Conservation (phyloP, 2,888 invertebrate genomes). For the Mycalesis mineus region DNA sequence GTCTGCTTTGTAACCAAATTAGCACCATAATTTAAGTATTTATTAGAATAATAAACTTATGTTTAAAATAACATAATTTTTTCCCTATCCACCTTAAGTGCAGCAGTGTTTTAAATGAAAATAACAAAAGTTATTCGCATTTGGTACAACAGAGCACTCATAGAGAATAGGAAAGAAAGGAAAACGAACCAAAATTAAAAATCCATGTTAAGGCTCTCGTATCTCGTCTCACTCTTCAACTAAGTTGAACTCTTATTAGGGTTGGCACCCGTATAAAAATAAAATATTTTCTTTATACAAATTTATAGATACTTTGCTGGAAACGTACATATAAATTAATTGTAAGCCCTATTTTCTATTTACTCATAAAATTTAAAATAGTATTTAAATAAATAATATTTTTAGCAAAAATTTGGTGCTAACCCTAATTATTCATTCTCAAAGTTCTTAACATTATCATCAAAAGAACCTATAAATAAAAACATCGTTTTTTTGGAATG, state of each 20-base stretch:
- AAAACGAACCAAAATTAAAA: slow-evolving; percentile 24
- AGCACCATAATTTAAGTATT: neutral
- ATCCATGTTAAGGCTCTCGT: slow-evolving; percentile 12
- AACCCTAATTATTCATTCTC: neutral
- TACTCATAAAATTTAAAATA: too few species aligned
- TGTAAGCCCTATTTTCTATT: too few species aligned
- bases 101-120: slow-evolving; percentile 67
- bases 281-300: neutral
- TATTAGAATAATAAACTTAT: slow-evolving; percentile 2
- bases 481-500: slow-evolving; percentile 55
- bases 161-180: slow-evolving; percentile 59
- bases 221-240: neutral
- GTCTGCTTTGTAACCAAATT: neutral
- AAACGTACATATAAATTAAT: too few species aligned
- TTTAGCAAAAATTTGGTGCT: neutral
- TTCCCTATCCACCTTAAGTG: slow-evolving; percentile 73
- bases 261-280: neutral
- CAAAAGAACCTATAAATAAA: slow-evolving; percentile 30
- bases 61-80: slow-evolving; percentile 15
- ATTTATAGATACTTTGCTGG: too few species aligned
- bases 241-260: neutral
- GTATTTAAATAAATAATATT: too few species aligned
- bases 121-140: slow-evolving; percentile 72
- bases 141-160: slow-evolving; percentile 71
- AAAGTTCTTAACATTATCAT: slow-evolving; percentile 19